phyloP scores from a whole-genome alignment of 2,113 vertebrate species.

The Lutjanus erythropterus region DNA sequence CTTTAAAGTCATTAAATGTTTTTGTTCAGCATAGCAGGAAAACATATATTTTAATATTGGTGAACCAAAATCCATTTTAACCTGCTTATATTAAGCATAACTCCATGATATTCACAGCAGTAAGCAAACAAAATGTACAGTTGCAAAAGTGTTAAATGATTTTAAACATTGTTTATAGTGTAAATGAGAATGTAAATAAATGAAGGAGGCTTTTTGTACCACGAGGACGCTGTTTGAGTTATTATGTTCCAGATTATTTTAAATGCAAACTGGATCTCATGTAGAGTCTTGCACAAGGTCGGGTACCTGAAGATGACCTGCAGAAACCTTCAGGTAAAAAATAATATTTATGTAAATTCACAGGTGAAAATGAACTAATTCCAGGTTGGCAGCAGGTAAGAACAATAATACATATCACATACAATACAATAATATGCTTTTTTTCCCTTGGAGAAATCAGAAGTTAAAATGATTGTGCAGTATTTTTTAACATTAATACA shows the following conservation, averaged over 20 bases:
- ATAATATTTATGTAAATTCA: too few relatives aligned
- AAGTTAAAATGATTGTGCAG: too few relatives aligned
- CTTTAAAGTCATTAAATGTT: not conserved
- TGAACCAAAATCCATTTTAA: conserved; percentile 28
- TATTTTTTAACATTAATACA: too few relatives aligned
- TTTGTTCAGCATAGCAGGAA: conserved; percentile 12
- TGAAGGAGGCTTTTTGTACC: conserved; percentile 32
- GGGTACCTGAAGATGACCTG: too few relatives aligned
- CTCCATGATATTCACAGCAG: conserved; percentile 24
- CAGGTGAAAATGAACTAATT: too few relatives aligned
- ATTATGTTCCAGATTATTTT: conserved; percentile 27
- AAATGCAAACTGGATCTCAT: conserved; percentile 5
- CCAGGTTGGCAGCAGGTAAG: too few relatives aligned
- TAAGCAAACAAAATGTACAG: conserved; percentile 9
- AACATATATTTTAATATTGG: conserved; percentile 32
- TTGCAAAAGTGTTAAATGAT: conserved; percentile 1
- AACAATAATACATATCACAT: too few relatives aligned
- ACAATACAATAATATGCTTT: too few relatives aligned
- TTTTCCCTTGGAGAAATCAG: too few relatives aligned
- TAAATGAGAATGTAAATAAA: conserved; percentile 83
- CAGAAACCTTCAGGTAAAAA: too few relatives aligned
- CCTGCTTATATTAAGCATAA: conserved; percentile 82
- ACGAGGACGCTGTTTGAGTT: not conserved
- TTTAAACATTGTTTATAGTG: conserved; percentile 78
- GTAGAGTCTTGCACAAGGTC: too few relatives aligned